Evolutionary conservation across 2,797 vertebrate species (phyloP), one percentile per base, ranked within the genome.

Genomic region (Ptychobarbus kaznakovi): DNA sequence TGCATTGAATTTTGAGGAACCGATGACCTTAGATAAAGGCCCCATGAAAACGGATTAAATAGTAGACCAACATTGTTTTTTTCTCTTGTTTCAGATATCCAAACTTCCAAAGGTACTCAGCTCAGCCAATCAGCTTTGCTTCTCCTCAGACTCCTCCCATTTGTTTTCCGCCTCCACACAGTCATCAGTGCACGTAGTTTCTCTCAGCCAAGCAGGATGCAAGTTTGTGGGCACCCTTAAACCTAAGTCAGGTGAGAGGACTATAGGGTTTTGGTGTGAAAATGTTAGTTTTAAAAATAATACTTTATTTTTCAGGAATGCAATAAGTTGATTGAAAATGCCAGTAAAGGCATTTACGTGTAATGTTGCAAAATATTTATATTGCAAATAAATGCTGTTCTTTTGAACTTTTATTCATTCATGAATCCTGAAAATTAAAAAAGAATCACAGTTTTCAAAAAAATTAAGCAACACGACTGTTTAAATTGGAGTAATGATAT

Each of bases 101-200:
- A 96, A 94, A 88, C 91, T 95, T 40, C 96, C 97, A 12, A 96
- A 95, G 63, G 90, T 95, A 68, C 93, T 95, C 22, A 88, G 85
- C 49, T 95, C 94, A 0, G 96, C 94, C 80, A 94, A 95, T 87
- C 96, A 96, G 91, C 95, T 99, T 80, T 95, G 97, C 89, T 99
- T 97, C 92, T 97, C 97, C 1, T 82, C 95, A 0, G 95, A 99
- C 92, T 98, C 98, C 22, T 83, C 93, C 82, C 93, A 88, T 49
- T 95, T 99, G 53, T 97, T 97, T 0, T 93, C 96, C 0, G 96
- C 96, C 22, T 96, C 96, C 0, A 92, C 91, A 9, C 90, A 79
- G 1, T 96, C 97, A 0, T 93, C 94, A 0, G 92, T 99, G 1
- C 88, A 97, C 0, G 61, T 97, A 1, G 81, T 96, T 1, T 89